These are phyloP conservation scores for Tenebrio molitor DNA, from an alignment of 1,140 invertebrate genomes.

Conservation along the genomic window DNA sequence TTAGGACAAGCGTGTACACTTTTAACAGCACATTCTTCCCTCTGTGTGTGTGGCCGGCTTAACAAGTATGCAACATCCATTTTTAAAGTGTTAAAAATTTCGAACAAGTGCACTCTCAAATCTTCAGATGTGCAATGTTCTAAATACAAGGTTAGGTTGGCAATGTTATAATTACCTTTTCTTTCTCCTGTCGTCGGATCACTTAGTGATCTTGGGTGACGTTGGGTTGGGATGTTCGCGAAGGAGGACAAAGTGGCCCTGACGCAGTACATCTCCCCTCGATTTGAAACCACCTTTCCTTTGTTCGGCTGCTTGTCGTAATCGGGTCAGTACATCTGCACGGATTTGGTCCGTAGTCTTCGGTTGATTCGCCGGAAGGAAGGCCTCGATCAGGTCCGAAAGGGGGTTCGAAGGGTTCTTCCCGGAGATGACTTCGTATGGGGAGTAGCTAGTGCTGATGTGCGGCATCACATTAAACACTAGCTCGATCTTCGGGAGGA, in stretches of 20 bases:
- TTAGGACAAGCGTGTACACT: too few relatives aligned
- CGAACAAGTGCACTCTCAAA: too few relatives aligned
- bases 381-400: slow-evolving; percentile 1
- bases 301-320: not conserved
- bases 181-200: too few relatives aligned
- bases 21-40: too few relatives aligned
- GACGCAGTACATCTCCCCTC: not conserved
- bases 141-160: too few relatives aligned
- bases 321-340: not conserved
- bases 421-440: slow-evolving; percentile 63
- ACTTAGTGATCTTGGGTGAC: too few relatives aligned
- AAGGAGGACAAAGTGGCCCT: not conserved
- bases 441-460: too few relatives aligned
- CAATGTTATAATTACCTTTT: too few relatives aligned
- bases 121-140: too few relatives aligned
- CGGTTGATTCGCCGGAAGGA: not conserved
- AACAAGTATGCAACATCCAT: too few relatives aligned
- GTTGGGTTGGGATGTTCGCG: slow-evolving; percentile 6
- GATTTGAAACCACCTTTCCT: not conserved
- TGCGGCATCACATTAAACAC: slow-evolving; percentile 63
- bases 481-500: slow-evolving; percentile 54
- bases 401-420: slow-evolving; percentile 30
- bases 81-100: too few relatives aligned
- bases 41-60: too few relatives aligned
- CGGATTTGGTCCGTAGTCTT: slow-evolving; percentile 13